These are phyloP conservation scores for Actinia equina DNA, from an alignment of 64 coral and sea anemone genomes.

Conservation along the genomic window DNA sequence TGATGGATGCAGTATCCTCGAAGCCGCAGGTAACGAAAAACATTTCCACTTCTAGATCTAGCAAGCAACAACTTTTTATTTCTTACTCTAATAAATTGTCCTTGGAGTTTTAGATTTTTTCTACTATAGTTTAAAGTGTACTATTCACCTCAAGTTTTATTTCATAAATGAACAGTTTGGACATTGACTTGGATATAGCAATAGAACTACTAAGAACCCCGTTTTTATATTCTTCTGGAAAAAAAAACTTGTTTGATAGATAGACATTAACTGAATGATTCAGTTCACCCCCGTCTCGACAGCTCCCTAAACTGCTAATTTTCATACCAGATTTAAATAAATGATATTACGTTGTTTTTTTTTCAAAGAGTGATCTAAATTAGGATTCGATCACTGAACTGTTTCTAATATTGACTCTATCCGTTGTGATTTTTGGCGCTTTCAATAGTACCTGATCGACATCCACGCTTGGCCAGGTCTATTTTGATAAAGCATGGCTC, in stretches of 20 bases:
- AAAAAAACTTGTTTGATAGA: too few species aligned
- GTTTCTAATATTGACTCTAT: background rate
- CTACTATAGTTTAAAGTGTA: too few species aligned
- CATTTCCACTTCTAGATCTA: background rate
- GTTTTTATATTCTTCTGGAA: too few species aligned
- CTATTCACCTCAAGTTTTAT: too few species aligned
- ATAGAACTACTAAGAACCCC: too few species aligned
- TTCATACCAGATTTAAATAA: background rate
- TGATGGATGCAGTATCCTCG: background rate
- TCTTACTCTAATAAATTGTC: background rate
- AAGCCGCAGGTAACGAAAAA: background rate
- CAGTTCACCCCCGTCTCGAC: too few species aligned
- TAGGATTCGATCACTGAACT: background rate
- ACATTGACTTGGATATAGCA: too few species aligned
- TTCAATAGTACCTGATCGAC: background rate
- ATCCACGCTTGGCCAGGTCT: background rate
- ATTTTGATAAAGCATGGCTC: conserved; percentile 8
- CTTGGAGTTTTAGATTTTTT: background rate
- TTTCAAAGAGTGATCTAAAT: background rate
- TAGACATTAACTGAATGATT: too few species aligned
- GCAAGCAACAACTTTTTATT: too few species aligned
- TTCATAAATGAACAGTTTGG: too few species aligned
- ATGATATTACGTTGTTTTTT: conserved; percentile 6
- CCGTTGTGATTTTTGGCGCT: background rate
- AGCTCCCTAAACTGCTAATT: background rate